Conservation (phyloP, 2,888 invertebrate genomes). For the Monoplex corrugatus region DNA sequence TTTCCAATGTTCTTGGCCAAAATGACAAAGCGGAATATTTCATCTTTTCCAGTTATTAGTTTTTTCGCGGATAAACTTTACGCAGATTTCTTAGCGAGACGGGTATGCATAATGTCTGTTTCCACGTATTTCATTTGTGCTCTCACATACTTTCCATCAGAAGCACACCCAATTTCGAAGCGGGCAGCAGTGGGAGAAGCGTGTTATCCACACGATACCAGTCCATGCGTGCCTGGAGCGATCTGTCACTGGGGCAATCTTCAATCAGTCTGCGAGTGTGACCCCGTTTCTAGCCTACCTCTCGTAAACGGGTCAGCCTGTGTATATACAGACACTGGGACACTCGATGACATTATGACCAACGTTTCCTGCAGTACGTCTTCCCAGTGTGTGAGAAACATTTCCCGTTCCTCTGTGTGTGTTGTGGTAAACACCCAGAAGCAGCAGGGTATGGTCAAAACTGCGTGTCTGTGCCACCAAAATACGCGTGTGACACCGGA, state of each 20-base stretch:
- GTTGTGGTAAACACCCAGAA: no score
- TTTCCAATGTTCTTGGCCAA: no score
- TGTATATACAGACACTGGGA: background rate
- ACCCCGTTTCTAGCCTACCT: background rate
- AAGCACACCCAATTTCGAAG: background rate
- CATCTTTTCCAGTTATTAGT: no score
- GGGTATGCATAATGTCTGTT: no score
- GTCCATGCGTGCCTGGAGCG: conserved; percentile 11
- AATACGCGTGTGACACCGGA: background rate
- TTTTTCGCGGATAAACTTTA: no score
- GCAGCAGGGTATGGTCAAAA: background rate
- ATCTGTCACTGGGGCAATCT: background rate
- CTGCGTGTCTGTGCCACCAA: background rate
- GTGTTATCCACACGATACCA: background rate
- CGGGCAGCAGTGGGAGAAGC: background rate
- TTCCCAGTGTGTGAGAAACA: background rate
- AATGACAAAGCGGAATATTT: no score
- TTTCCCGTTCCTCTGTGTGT: background rate
- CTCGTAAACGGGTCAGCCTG: conserved; percentile 9
- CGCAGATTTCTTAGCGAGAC: no score
- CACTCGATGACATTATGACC: background rate
- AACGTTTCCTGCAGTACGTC: background rate
- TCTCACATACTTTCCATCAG: background rate
- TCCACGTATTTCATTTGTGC: no score
- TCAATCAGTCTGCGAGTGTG: background rate